Evolutionary conservation across 2,888 invertebrate genomes (phyloP), one percentile per base, ranked within the genome.

Genomic region (Andrena dorsata): DNA sequence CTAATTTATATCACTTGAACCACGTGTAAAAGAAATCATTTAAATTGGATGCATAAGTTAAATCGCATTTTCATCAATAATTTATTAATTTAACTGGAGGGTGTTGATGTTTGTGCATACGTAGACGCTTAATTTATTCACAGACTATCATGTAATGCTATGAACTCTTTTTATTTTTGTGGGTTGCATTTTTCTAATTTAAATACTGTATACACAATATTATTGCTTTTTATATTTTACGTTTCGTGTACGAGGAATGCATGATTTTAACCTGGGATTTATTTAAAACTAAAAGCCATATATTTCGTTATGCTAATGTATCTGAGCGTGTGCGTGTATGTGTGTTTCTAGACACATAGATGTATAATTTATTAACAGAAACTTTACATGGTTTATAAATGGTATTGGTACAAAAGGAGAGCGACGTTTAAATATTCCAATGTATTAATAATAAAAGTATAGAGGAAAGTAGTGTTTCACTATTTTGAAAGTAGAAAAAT

Each of bases 371-470:
- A 72, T 76, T 82, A 72, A 76, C 56, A 72, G 63, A 51, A 63
- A 53, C 58, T 66, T 80, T 47, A 74, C 47, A 82, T 49, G 49
- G 56, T 82, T 76, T 68, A 72, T 82, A 53, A 82, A 82, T 81
- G 82, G 82, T 76, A 76, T 76, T 76, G 56, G 58, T 69, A 82
- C 82, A 82, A 82, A 82, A 68, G 82, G 82, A 82, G 82, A 72
- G 76, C 76, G 71, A 49, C 51, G 47, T 56, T 76, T 47, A 16
- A 61, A 56, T 26, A 51, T 32, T 41, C 58, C n/a, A 26, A 10
- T 58, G 16, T 56, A 1, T n/a, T 20, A 69, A 16, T 65, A 8
- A 32, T 16, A 68, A 20, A 47, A 3, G 20, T 51, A 49, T n/a
- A 58, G 0, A 35, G 28, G 10, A 69, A 51, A 41, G 6, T 51